Evolutionary conservation across 2,113 vertebrate species (phyloP), one percentile per base, ranked within the genome.

Genomic region (Xenopus laevis): DNA sequence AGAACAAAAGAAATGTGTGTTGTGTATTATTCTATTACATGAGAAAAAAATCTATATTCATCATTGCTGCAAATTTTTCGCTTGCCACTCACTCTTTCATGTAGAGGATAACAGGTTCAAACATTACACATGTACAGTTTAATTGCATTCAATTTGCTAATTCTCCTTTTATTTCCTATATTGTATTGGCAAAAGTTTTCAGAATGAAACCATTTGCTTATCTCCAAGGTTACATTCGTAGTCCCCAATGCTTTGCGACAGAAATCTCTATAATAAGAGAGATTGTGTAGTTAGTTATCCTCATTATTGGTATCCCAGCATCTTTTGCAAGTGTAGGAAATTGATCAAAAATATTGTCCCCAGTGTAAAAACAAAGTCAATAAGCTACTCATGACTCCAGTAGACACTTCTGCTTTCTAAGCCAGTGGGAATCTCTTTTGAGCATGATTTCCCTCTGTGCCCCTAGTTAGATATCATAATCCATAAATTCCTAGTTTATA

Each of bases 281-380:
- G 59, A 70, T 70, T 70, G 74, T 83, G 80, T 89, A 88, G 89
- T 91, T 91, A 89, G 85, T 68, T 72, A 79, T 83, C 86, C 87
- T 81, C 79, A 83, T 81, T 80, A 82, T 84, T 68, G 77, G 20
- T 78, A 76, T 77, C 77, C 66, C 75, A 80, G 71, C 10, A 64
- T 78, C 81, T 76, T 70, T 58, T 57, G 46, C 66, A 80, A 78
- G 80, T 81, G 84, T 67, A 60, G 79, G 46, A 64, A 72, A 74
- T 83, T 79, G 79, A 81, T 74, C 81, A 78, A 62, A 71, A 74
- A 78, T 0, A 27, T 72, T 73, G 71, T 82, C 81, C 81, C 79
- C 61, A 8, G 74, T 47, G 78, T 67, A 46, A 79, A 79, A 71
- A 70, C 62, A 62, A 74, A 79, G 75, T 80, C 85, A 68, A 83